Conservation (phyloP, 37 sponge, comb jelly and placozoan genomes). For the Aplysina aerophoba region DNA sequence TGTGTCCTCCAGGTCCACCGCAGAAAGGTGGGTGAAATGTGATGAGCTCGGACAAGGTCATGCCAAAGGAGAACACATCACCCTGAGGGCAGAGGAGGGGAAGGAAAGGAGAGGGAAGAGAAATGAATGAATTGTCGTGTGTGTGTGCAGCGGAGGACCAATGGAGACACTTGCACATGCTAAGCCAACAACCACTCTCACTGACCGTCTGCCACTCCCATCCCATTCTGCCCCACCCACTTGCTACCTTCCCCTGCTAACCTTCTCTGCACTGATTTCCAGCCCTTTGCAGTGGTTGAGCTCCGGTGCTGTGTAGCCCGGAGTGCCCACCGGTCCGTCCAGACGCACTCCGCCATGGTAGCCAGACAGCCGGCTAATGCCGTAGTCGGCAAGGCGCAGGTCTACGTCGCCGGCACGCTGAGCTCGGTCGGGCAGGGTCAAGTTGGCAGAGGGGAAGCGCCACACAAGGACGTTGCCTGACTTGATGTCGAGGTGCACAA, state of each 20-base stretch:
- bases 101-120: no score
- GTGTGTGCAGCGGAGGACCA: not conserved
- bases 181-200: no score
- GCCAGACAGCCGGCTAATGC: conserved; percentile 67
- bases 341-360: conserved; percentile 33
- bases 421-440: conserved; percentile 24
- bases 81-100: conserved; percentile 42
- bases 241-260: no score
- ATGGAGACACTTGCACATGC: no score
- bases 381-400: conserved; percentile 85
- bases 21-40: conserved; percentile 66
- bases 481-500: conserved; percentile 90
- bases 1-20: conserved; percentile 32
- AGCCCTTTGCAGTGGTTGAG: conserved; percentile 55
- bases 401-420: conserved; percentile 62
- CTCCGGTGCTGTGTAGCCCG: conserved; percentile 94
- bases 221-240: not conserved
- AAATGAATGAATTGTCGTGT: no score
- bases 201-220: not conserved
- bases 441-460: conserved; percentile 68
- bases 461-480: conserved; percentile 88
- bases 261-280: conserved; percentile 64
- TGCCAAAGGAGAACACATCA: conserved; percentile 92
- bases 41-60: conserved; percentile 82
- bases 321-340: conserved; percentile 72